phyloP scores from a whole-genome alignment of 30 jellyfish, hydroid and myxozoan genomes.

The Turritopsis dohrnii region DNA sequence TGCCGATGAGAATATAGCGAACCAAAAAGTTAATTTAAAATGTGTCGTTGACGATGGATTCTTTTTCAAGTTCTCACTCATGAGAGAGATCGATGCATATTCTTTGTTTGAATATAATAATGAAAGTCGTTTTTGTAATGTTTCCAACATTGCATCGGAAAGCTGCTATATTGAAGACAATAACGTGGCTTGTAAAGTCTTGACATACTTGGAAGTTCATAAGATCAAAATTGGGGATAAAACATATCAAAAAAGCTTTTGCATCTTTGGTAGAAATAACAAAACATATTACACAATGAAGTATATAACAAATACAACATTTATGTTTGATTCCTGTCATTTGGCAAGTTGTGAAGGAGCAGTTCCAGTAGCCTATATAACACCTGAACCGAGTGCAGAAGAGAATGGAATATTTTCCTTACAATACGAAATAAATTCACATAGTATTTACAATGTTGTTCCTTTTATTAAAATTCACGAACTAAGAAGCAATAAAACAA shows the following conservation, averaged over 20 bases:
- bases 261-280: not conserved
- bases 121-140: not conserved
- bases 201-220: not conserved
- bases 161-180: not conserved
- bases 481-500: not conserved
- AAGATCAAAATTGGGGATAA: not conserved
- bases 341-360: not conserved
- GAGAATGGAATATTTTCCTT: not conserved
- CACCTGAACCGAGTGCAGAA: not conserved
- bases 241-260: not conserved
- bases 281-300: not conserved
- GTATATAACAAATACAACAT: not conserved
- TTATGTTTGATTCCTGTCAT: not conserved
- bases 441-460: not conserved
- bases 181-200: not conserved
- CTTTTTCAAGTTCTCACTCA: not conserved
- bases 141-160: not conserved
- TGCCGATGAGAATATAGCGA: no score
- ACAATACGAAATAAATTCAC: not conserved
- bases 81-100: not conserved
- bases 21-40: no score
- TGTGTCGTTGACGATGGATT: not conserved
- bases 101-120: not conserved
- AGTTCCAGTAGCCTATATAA: not conserved
- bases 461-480: not conserved